Evolutionary conservation across 2,113 vertebrate genomes (phyloP).

Genomic region (Cyanoramphus novaezelandiae): DNA sequence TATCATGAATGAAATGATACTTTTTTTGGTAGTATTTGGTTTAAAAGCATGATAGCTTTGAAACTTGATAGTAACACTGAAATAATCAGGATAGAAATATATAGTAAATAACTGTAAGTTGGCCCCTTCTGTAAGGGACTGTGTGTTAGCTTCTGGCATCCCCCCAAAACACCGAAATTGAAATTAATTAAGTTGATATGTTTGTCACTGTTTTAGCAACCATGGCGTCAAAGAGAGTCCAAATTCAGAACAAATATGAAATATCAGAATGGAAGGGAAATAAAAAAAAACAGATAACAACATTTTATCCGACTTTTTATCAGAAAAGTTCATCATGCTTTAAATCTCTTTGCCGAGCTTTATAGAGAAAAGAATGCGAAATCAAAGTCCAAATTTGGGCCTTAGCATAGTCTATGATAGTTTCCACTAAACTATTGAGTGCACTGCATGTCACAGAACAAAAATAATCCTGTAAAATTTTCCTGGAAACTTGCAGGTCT

Average conservation of each 20-base stretch:
- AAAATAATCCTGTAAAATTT: neutral
- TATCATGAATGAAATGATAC: neutral
- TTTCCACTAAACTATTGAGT: neutral
- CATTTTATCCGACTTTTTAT: neutral
- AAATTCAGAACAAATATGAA: neutral
- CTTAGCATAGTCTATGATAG: neutral
- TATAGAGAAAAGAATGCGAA: neutral
- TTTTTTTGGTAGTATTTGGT: neutral
- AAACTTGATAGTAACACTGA: neutral
- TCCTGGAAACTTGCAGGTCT: neutral
- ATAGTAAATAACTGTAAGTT: neutral
- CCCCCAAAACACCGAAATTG: neutral
- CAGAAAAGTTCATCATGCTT: accelerated
- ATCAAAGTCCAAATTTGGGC: neutral
- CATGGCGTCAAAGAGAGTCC: neutral
- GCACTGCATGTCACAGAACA: neutral
- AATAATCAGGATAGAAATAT: neutral
- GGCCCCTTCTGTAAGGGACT: neutral
- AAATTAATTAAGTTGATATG: neutral
- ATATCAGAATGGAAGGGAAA: neutral
- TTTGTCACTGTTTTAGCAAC: neutral
- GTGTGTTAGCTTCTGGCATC: neutral
- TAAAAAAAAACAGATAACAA: neutral
- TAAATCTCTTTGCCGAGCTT: neutral
- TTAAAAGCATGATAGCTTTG: neutral